These are phyloP conservation scores for Synchiropus splendidus DNA, from an alignment of 2,113 vertebrate genomes.

Conservation along the genomic window DNA sequence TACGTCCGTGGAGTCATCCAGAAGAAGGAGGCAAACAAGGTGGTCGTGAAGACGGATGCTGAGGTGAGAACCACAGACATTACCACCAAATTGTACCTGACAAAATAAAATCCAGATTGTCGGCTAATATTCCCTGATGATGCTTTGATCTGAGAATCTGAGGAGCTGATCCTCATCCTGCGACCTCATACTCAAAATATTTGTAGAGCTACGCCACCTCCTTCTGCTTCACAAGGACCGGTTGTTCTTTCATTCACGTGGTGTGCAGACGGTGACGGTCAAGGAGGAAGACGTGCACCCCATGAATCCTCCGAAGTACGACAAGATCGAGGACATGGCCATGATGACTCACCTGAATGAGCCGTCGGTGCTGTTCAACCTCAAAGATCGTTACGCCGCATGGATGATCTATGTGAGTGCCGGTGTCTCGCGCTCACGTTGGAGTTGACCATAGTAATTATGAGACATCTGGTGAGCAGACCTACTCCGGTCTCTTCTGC, in stretches of 20 bases:
- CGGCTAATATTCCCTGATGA: too few species aligned
- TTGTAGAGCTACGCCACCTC: too few species aligned
- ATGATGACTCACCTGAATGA: conserved; percentile 74
- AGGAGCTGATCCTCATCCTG: too few species aligned
- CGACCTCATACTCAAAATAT: too few species aligned
- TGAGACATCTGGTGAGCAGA: conserved; percentile 51
- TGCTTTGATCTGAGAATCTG: too few species aligned
- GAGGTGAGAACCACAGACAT: too few species aligned
- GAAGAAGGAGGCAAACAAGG: conserved; percentile 52
- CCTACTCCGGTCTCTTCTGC: conserved; percentile 71
- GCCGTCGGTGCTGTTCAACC: conserved; percentile 65
- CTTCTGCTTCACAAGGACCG: too few species aligned
- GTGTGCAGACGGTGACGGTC: conserved; percentile 69
- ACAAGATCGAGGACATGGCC: conserved; percentile 53
- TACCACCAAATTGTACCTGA: too few species aligned
- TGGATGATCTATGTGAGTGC: conserved; percentile 61
- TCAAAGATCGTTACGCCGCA: conserved; percentile 46
- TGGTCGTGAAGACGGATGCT: conserved; percentile 68
- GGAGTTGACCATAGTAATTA: too few species aligned
- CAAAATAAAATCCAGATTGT: too few species aligned
- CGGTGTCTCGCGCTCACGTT: too few species aligned
- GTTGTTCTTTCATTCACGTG: conserved; percentile 33
- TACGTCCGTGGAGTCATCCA: conserved; percentile 71
- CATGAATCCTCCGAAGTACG: conserved; percentile 74
- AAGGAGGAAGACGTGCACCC: conserved; percentile 74